Evolutionary conservation across 2,113 vertebrate genomes (phyloP), one percentile per base, ranked within the genome.

Genomic region (Salminus brasiliensis): DNA sequence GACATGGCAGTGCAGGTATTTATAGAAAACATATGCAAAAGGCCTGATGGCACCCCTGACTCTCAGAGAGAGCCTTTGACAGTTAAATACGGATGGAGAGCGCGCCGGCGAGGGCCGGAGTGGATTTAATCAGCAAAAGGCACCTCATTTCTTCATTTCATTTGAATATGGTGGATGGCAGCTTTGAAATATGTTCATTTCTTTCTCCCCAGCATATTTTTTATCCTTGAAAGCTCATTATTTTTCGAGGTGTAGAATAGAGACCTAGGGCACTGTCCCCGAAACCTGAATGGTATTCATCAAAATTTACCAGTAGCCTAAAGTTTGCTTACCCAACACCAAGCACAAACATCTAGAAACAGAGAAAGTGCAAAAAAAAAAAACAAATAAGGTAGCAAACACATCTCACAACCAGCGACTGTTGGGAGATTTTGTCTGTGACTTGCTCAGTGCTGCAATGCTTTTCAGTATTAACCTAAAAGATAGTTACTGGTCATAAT

Each of bases 171-270:
- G 92, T 91, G 85, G 85, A 87, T 89, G 82, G 75, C 74, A 77
- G 76, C 86, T 84, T 95, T 88, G 92, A 88, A 93, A 89, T 89
- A 90, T 93, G 90, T 89, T 92, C 89, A 84, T 92, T 94, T 89
- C 92, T 91, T 91, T 63, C 72, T 77, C 57, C 89, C 83, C 88
- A 92, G 88, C 88, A 83, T 93, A 94, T 94, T 93, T 95, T 96
- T 93, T 94, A 94, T 95, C 93, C 89, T 82, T 95, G 93, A 97
- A 95, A 91, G 94, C 93, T 98, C 93, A 95, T 96, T 97, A 95
- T 97, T 96, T 96, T 96, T 49, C 94, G 83, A 88, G 91, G 88
- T 88, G 83, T 80, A 76, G 34, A 69, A 72, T 41, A 82, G 68
- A 67, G 79, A 84, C 88, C 83, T 75, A 87, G 85, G 75, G 90